Percentiles rank a stretch among this genome's conserved stretches.
Conservation (phyloP, 2,113 vertebrate species). For the Neodontobutis hainanensis region DNA sequence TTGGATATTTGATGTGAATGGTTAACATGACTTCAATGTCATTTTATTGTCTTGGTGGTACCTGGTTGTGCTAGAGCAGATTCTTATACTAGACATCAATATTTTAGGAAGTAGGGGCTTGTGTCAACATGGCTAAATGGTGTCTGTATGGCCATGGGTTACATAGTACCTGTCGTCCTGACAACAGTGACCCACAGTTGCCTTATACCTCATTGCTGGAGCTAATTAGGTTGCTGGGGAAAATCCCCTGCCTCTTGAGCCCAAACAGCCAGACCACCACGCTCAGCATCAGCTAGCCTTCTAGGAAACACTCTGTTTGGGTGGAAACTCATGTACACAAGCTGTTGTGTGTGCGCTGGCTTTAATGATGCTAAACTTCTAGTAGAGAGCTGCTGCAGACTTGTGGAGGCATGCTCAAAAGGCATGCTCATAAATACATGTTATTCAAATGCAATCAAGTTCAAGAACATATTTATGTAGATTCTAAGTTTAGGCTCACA, state of each 20-base stretch:
- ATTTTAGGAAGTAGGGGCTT: too few species aligned
- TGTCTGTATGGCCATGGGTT: conserved; percentile 23
- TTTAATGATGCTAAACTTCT: neutral
- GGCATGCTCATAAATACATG: neutral
- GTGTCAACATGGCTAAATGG: neutral
- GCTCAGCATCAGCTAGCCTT: conserved; percentile 44
- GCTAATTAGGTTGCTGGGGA: conserved; percentile 65
- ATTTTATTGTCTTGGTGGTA: too few species aligned
- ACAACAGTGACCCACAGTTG: conserved; percentile 62
- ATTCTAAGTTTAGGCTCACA: neutral
- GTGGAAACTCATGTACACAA: conserved; percentile 34
- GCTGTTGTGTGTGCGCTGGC: neutral
- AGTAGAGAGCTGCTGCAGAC: neutral
- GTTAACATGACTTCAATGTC: too few species aligned
- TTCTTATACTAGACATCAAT: neutral
- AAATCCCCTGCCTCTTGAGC: conserved; percentile 58
- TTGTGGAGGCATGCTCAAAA: neutral
- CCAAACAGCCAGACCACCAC: conserved; percentile 56
- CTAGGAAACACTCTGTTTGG: conserved; percentile 58
- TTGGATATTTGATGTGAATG: too few species aligned
- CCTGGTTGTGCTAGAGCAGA: neutral
- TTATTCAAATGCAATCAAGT: neutral
- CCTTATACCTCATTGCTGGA: conserved; percentile 66
- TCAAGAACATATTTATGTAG: conserved; percentile 1
- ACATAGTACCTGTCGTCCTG: conserved; percentile 60